phyloP scores from a whole-genome alignment of 2,888 invertebrate species.

The Drosophila borborema region DNA sequence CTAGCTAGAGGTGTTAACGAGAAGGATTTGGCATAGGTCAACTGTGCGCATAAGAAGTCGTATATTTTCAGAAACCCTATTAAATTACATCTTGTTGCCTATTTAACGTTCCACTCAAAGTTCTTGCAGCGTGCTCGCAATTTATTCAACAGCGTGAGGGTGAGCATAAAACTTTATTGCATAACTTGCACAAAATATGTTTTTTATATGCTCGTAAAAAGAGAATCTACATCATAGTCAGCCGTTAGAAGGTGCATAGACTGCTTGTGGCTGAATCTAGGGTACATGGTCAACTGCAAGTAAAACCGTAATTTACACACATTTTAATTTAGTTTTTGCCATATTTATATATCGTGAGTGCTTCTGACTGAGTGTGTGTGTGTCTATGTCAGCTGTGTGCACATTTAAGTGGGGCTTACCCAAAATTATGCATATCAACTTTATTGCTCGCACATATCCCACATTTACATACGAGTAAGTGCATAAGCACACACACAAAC shows the following conservation, averaged over 20 bases:
- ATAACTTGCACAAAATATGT: constrained; percentile 67
- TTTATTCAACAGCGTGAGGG: constrained; percentile 73
- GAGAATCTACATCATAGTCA: constrained; percentile 30
- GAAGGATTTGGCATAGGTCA: constrained; percentile 25
- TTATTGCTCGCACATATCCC: constrained; percentile 57
- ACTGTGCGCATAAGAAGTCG: constrained; percentile 26
- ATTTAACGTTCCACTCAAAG: constrained; percentile 32
- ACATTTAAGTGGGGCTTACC: constrained; percentile 63
- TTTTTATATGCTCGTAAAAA: constrained; percentile 62
- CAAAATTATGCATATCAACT: constrained; percentile 77
- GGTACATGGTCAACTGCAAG: constrained; percentile 35
- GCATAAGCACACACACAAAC: constrained; percentile 17
- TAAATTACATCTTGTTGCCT: constrained; percentile 30
- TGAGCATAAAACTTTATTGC: constrained; percentile 73
- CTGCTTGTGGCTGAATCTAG: not conserved
- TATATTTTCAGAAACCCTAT: constrained; percentile 37
- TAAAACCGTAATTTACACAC: constrained; percentile 65
- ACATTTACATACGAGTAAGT: constrained; percentile 30
- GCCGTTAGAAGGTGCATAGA: constrained; percentile 1
- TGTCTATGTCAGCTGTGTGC: constrained; percentile 15
- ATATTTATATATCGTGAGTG: constrained; percentile 1
- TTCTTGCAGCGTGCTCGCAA: constrained; percentile 56
- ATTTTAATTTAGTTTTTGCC: constrained; percentile 59
- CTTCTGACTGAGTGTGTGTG: constrained; percentile 1
- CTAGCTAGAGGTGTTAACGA: constrained; percentile 61